Base-by-base conservation (phyloP, 2,797 vertebrate species). In the Selene dorsalis region DNA sequence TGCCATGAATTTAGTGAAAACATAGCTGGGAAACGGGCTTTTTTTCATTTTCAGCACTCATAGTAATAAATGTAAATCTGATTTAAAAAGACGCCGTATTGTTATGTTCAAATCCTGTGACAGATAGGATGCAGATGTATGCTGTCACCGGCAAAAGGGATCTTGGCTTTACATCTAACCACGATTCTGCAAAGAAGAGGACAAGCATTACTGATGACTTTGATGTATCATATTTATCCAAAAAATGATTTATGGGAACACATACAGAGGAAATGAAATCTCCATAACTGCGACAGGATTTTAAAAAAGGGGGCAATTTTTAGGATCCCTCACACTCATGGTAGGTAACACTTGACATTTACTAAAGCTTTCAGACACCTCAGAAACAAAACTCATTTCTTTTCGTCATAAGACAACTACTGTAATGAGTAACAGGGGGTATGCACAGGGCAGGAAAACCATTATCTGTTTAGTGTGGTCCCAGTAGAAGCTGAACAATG, bases 401-500 rank as follows among this genome's bases (percentile, higher is more conserved):
- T 65, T 70, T 3, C 17, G 24, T 69, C 35, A 65, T 26, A 30
- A 30, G n/a, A 7, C 43, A 69, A 62, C 26, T 41, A 38, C 12
- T 22, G 9, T 38, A 32, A 59, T 11, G 30, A 57, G 32, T n/a
- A 61, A 68, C 7, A 64, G 17, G 24, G 12, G 66, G 32, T 47
- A 60, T 17, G 48, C 10, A 66, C 59, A 47, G 20, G 63, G 43
- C 39, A 39, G 22, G 12, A 57, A 43, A 70, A 60, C 16, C 16
- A 55, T n/a, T 24, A 26, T 22, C 35, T n/a, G 52, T 47, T 73
- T 65, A 65, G 41, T 58, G 32, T 2, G 30, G 43, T 6, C 59
- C 60, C 61, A 61, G 62, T 18, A 57, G 30, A 76, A 65, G 35
- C 32, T 79, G 17, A 75, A 69, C 50, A 73, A 76, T 66, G 80